phyloP scores from a whole-genome alignment of 1,140 invertebrate species.

The Drosophila elegans region DNA sequence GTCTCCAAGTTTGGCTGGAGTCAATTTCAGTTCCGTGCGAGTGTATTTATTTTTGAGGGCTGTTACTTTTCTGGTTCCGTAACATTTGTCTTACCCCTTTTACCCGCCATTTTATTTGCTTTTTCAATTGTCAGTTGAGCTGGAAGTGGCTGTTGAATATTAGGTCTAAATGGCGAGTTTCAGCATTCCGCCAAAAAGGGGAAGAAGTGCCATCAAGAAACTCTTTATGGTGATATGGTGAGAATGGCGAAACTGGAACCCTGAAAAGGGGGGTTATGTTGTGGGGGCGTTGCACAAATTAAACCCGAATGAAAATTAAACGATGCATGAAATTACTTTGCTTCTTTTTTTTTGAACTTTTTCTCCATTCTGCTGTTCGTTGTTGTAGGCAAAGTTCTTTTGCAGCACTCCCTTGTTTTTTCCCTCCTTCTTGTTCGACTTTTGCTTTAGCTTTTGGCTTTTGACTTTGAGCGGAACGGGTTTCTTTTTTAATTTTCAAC shows the following conservation, averaged over 20 bases:
- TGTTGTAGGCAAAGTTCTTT: slow-evolving; percentile 45
- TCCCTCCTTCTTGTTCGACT: slow-evolving; percentile 34
- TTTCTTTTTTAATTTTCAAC: slow-evolving; percentile 13
- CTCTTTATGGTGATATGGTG: slow-evolving; percentile 66
- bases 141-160: slow-evolving; percentile 78
- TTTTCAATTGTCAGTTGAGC: slow-evolving; percentile 72
- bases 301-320: slow-evolving; percentile 84
- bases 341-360: slow-evolving; percentile 53
- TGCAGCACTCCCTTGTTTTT: slow-evolving; percentile 19
- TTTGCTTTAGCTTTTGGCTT: slow-evolving; percentile 50
- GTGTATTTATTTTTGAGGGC: slow-evolving; percentile 6
- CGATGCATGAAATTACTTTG: slow-evolving; percentile 85
- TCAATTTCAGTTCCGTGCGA: slow-evolving; percentile 54
- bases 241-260: slow-evolving; percentile 30
- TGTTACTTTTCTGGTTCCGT: slow-evolving; percentile 25
- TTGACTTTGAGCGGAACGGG: slow-evolving; percentile 34
- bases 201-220: slow-evolving; percentile 52
- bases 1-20: slow-evolving; percentile 57
- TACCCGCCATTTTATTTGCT: slow-evolving; percentile 65
- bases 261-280: neutral
- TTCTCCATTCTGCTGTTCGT: slow-evolving; percentile 9
- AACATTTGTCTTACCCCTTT: slow-evolving; percentile 53
- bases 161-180: slow-evolving; percentile 80
- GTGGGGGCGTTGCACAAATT: slow-evolving; percentile 77
- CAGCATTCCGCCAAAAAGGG: slow-evolving; percentile 51